phyloP scores from a whole-genome alignment of 2,797 vertebrate species.

The Glossophaga mutica region DNA sequence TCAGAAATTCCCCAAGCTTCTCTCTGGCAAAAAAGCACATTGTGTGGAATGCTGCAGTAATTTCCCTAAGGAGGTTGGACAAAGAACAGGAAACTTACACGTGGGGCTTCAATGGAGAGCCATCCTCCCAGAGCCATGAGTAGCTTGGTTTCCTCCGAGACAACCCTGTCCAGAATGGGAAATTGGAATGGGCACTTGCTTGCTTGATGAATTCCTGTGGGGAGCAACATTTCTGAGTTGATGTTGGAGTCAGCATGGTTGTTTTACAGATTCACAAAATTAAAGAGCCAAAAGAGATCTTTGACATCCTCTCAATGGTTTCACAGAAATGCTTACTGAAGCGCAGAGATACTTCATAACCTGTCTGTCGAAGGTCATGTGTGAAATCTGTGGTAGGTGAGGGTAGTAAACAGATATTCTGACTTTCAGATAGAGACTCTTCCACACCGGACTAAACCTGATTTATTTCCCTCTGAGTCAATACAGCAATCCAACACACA shows the following conservation, averaged over 20 bases:
- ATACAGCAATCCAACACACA: neutral
- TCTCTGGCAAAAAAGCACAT: neutral
- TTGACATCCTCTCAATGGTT: neutral
- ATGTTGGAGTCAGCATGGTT: neutral
- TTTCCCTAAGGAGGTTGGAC: neutral
- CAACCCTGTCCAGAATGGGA: conserved; percentile 64
- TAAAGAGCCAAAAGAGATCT: neutral
- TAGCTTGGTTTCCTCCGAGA: neutral
- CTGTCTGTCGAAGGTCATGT: neutral
- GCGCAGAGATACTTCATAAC: neutral
- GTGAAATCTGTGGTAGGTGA: neutral
- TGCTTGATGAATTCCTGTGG: conserved; percentile 61
- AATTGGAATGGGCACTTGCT: conserved; percentile 44
- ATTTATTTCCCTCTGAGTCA: neutral
- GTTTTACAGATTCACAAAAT: neutral
- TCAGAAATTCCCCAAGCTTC: neutral
- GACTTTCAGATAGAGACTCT: neutral
- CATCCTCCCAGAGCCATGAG: conserved; percentile 62
- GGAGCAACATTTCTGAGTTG: neutral
- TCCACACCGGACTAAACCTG: neutral
- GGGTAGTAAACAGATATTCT: neutral
- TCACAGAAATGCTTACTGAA: neutral
- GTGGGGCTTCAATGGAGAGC: conserved; percentile 17
- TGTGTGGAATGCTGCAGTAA: neutral
- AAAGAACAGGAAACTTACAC: conserved; percentile 53